Evolutionary conservation across 2,113 vertebrate genomes (phyloP).

Genomic region (Phylloscopus trochilus): DNA sequence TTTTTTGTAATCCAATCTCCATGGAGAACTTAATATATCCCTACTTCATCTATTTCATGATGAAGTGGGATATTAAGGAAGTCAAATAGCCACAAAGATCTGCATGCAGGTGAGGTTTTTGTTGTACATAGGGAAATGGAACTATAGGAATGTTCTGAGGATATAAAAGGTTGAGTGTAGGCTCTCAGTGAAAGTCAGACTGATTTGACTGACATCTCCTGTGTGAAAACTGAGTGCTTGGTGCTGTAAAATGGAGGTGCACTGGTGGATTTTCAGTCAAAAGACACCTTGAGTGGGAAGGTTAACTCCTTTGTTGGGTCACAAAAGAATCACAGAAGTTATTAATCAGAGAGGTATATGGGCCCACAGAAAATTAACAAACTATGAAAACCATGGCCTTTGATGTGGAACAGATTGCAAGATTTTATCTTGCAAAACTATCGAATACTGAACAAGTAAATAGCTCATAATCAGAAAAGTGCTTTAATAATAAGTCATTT

Average conservation of each 20-base stretch:
- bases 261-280: not conserved
- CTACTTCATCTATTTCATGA: not conserved
- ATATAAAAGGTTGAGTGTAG: not conserved
- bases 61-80: not conserved
- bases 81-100: not conserved
- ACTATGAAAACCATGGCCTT: not conserved
- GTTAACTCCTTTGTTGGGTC: not conserved
- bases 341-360: not conserved
- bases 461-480: not conserved
- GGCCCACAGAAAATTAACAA: not conserved
- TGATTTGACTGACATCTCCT: not conserved
- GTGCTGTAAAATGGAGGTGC: not conserved
- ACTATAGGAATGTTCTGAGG: not conserved
- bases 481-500: constrained; percentile 6
- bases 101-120: not conserved
- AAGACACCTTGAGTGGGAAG: not conserved
- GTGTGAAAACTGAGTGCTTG: not conserved
- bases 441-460: not conserved
- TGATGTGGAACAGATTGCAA: not conserved
- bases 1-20: not conserved
- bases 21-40: not conserved
- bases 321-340: not conserved
- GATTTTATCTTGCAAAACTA: not conserved
- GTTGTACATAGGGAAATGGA: not conserved
- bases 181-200: not conserved